These are phyloP conservation scores for Lomographa bimaculata DNA, from an alignment of 2,888 invertebrate genomes.

Conservation along the genomic window DNA sequence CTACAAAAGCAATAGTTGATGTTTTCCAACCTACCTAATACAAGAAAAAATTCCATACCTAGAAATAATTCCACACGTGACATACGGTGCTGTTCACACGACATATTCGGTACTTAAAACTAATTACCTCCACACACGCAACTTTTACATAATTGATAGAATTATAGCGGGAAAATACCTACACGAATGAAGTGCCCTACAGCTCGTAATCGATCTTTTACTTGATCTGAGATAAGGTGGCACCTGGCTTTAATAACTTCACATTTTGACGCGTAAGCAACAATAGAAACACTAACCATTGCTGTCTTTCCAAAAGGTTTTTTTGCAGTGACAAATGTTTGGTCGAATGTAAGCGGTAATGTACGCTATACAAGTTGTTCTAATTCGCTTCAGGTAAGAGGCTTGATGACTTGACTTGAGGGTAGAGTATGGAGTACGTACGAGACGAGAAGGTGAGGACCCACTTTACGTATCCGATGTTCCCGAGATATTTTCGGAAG, in stretches of 20 bases:
- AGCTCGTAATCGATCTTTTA: slow-evolving; percentile 21
- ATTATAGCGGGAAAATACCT: slow-evolving; percentile 1
- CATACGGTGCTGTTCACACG: slow-evolving; percentile 10
- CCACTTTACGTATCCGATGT: slow-evolving; percentile 14
- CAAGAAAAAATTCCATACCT: too few relatives aligned
- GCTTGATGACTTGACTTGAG: slow-evolving; percentile 9
- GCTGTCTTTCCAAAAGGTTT: too few relatives aligned
- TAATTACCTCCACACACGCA: slow-evolving; percentile 12
- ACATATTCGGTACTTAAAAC: slow-evolving; percentile 8
- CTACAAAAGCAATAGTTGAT: too few relatives aligned
- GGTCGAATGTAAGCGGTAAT: slow-evolving; percentile 4
- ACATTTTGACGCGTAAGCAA: slow-evolving; percentile 3
- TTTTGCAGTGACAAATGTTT: too few relatives aligned
- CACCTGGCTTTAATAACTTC: slow-evolving; percentile 14
- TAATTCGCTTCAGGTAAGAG: background rate
- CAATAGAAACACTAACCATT: background rate
- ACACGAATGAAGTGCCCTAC: slow-evolving; percentile 12
- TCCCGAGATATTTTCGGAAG: slow-evolving; percentile 6
- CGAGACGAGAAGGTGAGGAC: slow-evolving; percentile 4
- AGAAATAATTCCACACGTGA: too few relatives aligned
- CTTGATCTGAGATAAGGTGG: slow-evolving; percentile 21
- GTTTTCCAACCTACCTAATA: too few relatives aligned
- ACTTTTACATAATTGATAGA: slow-evolving; percentile 21
- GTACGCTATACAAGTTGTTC: background rate
- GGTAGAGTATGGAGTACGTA: slow-evolving; percentile 2